Conservation (phyloP, 1,140 invertebrate genomes). For the Heliconius himera region DNA sequence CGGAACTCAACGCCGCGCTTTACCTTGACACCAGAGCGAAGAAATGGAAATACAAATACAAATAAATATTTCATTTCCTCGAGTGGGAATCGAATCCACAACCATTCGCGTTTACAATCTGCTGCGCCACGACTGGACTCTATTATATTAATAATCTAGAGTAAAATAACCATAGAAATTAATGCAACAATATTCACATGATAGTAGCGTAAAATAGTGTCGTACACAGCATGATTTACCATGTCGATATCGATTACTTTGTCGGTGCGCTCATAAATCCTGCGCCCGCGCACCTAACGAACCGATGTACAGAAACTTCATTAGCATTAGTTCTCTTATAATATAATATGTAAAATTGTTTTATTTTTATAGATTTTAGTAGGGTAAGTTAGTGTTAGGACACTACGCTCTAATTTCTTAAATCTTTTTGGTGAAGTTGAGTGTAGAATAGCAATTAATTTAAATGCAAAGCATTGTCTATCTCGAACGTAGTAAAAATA, state of each 20-base stretch:
- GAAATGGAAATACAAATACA: too few species aligned
- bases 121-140: too few species aligned
- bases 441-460: too few species aligned
- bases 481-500: too few species aligned
- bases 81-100: too few species aligned
- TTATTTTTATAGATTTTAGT: neutral
- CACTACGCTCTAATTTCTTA: neutral
- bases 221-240: slow-evolving; percentile 43
- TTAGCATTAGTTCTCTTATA: slow-evolving; percentile 64
- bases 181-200: slow-evolving; percentile 4
- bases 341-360: slow-evolving; percentile 57
- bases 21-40: too few species aligned
- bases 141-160: neutral
- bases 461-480: too few species aligned
- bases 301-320: slow-evolving; percentile 57
- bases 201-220: slow-evolving; percentile 51
- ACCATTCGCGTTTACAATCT: too few species aligned
- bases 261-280: slow-evolving; percentile 63
- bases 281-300: slow-evolving; percentile 54
- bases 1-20: too few species aligned
- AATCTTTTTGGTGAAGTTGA: neutral
- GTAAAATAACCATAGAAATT: slow-evolving; percentile 11
- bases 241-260: slow-evolving; percentile 62
- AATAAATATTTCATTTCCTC: too few species aligned
- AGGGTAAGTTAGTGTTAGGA: neutral